Evolutionary conservation across 2,797 vertebrate species (phyloP).

Genomic region (Etheostoma perlongum): DNA sequence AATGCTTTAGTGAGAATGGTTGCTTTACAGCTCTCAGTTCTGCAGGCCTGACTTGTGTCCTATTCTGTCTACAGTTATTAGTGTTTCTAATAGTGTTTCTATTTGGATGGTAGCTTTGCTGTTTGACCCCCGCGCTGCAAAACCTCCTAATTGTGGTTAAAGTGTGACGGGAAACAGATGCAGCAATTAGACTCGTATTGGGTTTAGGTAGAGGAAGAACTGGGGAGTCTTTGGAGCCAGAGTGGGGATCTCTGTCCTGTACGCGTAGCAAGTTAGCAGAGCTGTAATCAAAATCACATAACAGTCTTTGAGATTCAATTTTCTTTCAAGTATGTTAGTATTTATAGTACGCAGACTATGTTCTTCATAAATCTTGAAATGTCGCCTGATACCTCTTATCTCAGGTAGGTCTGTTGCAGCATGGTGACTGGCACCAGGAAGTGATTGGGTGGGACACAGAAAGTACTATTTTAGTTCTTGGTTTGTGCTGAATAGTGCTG

Average conservation of each 20-base stretch:
- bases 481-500: constrained; percentile 34
- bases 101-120: constrained; percentile 50
- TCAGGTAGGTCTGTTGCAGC: constrained; percentile 13
- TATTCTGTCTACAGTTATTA: constrained; percentile 56
- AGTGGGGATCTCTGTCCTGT: constrained; percentile 19
- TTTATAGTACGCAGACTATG: constrained; percentile 29
- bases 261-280: background rate
- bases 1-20: constrained; percentile 15
- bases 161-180: constrained; percentile 67
- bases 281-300: constrained; percentile 54
- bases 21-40: constrained; percentile 2
- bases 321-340: constrained; percentile 17
- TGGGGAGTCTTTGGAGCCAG: constrained; percentile 14
- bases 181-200: constrained; percentile 53
- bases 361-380: constrained; percentile 37
- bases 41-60: constrained; percentile 35
- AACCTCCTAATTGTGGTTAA: constrained; percentile 61
- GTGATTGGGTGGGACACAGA: constrained; percentile 54
- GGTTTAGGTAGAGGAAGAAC: constrained; percentile 45
- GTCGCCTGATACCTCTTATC: constrained; percentile 14
- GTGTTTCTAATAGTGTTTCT: constrained; percentile 41
- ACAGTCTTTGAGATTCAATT: constrained; percentile 26
- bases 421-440: constrained; percentile 45
- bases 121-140: constrained; percentile 50
- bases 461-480: constrained; percentile 59